Evolutionary conservation across 2,888 invertebrate genomes (phyloP), one percentile per base, ranked within the genome.

Genomic region (Drosophila monieri): DNA sequence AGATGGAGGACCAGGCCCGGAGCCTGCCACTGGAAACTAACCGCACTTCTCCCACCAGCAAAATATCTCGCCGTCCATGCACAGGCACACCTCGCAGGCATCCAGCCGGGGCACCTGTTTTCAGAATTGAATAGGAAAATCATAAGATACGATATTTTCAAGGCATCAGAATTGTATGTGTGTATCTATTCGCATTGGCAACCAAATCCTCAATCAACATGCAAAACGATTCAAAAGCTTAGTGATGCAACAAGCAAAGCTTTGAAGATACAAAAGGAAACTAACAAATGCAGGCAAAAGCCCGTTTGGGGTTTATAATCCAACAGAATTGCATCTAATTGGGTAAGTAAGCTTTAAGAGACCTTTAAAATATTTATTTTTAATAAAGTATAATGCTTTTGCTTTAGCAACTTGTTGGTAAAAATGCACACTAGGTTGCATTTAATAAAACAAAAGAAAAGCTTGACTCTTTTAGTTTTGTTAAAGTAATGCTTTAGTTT

Each of bases 1-100:
- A 68, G 51, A 32, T 25, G 35, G 53, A 18, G 35, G 53, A 18
- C 9, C 55, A 37, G 15, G 47, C 43, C 48, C 68, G 70, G 65
- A 66, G 69, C 73, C 74, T 60, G 59, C 67, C 30, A 64, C n/a
- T n/a, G 61, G 61, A 59, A 76, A 89, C 90, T 90, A 89, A 91
- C 93, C 93, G 86, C 94, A 94, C 86, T 93, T 93, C 88, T 94
- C 93, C 94, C 94, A 94, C 94, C 94, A 94, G 89, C 94, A 94
- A 87, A 94, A 94, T 92, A 94, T 93, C 87, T 94, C 94, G 6
- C 94, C 94, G 78, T 94, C 94, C 80, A 94, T 91, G 86, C 94
- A 94, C 44, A 94, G 90, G 85, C 94, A 94, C 76, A 94, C 93
- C 88, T 94, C 94, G 85, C 94, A 94, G 27, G 92, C 93, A 89